Evolutionary conservation across 2,113 vertebrate species (phyloP).

Genomic region (Erythrocebus patas): DNA sequence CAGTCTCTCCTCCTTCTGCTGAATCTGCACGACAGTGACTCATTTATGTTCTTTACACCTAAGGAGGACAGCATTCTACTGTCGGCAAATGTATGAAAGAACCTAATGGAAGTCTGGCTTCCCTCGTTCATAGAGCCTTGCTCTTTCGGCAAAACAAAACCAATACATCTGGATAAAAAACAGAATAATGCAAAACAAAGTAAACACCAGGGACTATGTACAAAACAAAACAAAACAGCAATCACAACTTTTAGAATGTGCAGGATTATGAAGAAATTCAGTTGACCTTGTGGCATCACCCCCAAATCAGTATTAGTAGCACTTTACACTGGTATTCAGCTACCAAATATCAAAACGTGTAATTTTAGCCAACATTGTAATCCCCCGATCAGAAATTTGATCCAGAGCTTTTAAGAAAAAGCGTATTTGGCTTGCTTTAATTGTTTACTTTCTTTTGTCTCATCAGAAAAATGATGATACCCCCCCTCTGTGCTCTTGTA

Average conservation of each 20-base stretch:
- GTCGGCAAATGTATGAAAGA: neutral
- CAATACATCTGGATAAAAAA: neutral
- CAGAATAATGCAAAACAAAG: neutral
- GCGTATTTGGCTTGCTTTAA: neutral
- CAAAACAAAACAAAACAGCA: neutral
- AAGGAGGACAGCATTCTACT: neutral
- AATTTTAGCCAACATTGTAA: neutral
- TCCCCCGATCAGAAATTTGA: neutral
- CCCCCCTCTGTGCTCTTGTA: neutral
- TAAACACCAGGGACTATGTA: neutral
- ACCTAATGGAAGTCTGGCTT: neutral
- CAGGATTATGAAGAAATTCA: neutral
- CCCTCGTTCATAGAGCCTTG: neutral
- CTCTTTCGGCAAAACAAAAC: neutral
- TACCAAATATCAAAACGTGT: neutral
- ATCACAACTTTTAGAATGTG: neutral
- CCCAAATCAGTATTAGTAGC: neutral
- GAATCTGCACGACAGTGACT: neutral
- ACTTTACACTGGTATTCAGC: neutral
- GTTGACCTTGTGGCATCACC: neutral
- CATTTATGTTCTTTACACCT: neutral
- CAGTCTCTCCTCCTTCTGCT: neutral
- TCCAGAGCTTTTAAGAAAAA: neutral
- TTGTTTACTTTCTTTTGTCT: neutral
- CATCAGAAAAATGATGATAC: neutral